A percentile compares a stretch with the other conserved stretches of the same genome.
These are phyloP conservation scores for Amniataba percoides DNA, from an alignment of 2,797 vertebrate genomes.

Conservation along the genomic window DNA sequence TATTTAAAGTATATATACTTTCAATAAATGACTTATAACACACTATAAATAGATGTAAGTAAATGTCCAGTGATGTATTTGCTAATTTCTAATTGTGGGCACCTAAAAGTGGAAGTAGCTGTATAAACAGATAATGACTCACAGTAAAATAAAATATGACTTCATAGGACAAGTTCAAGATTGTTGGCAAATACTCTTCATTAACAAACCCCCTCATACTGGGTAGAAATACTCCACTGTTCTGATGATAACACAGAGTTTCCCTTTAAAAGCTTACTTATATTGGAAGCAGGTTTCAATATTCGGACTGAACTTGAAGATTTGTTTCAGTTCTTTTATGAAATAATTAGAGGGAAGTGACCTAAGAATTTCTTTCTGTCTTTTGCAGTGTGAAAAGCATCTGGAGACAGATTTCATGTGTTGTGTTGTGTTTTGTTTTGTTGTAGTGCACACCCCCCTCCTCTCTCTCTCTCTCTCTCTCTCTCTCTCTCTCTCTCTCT, in stretches of 20 bases:
- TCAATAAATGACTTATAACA: too few species aligned
- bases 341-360: background rate
- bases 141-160: too few species aligned
- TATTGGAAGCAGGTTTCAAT: background rate
- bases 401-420: conserved; percentile 5
- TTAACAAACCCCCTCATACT: background rate
- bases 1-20: too few species aligned
- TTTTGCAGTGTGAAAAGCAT: background rate
- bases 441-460: conserved; percentile 4
- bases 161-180: too few species aligned
- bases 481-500: background rate
- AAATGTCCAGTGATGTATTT: background rate
- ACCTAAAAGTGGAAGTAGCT: too few species aligned
- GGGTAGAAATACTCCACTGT: background rate
- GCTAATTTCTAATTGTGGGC: too few species aligned
- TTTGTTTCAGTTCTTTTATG: too few species aligned
- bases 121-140: too few species aligned
- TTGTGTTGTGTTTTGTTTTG: conserved; percentile 9
- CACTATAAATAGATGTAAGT: too few species aligned
- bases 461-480: background rate
- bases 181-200: too few species aligned
- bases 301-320: background rate
- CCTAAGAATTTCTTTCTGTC: background rate
- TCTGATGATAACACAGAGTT: background rate
- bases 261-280: background rate